Evolutionary conservation across 2,797 vertebrate genomes (phyloP).

Genomic region (Tinamus major): DNA sequence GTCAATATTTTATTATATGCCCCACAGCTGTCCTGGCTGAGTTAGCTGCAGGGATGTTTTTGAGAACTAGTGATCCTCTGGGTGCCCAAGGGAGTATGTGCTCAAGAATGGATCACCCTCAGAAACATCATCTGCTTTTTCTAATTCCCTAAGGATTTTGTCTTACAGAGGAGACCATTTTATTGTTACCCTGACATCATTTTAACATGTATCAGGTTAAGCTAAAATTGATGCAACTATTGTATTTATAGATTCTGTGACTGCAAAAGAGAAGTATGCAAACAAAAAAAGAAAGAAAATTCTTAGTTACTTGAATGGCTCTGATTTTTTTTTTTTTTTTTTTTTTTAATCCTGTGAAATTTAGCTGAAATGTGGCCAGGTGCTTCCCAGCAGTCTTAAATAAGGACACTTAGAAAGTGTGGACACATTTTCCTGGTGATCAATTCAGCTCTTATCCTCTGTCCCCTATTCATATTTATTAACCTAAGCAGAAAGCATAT

Average conservation of each 20-base stretch:
- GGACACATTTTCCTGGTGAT: not conserved
- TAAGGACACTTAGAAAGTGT: not conserved
- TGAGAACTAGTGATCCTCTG: not conserved
- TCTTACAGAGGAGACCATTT: not conserved
- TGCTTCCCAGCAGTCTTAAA: not conserved
- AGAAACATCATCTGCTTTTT: not conserved
- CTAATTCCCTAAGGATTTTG: not conserved
- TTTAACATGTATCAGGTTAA: not conserved
- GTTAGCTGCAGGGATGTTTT: not conserved
- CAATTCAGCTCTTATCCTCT: not conserved
- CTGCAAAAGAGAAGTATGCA: not conserved
- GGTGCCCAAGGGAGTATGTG: not conserved
- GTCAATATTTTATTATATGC: rapidly evolving
- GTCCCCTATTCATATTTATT: not conserved
- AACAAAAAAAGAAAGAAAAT: not conserved
- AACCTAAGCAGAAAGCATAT: not conserved
- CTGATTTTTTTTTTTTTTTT: not conserved
- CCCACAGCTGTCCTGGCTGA: not conserved
- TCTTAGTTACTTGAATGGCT: not conserved
- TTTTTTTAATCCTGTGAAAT: not conserved
- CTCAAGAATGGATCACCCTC: not conserved
- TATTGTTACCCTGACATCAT: not conserved
- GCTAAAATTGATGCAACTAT: not conserved
- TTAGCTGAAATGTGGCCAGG: not conserved
- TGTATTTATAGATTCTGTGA: not conserved